Conservation (phyloP, 2,797 vertebrate species). For the Paratrypauchen microcephalus region DNA sequence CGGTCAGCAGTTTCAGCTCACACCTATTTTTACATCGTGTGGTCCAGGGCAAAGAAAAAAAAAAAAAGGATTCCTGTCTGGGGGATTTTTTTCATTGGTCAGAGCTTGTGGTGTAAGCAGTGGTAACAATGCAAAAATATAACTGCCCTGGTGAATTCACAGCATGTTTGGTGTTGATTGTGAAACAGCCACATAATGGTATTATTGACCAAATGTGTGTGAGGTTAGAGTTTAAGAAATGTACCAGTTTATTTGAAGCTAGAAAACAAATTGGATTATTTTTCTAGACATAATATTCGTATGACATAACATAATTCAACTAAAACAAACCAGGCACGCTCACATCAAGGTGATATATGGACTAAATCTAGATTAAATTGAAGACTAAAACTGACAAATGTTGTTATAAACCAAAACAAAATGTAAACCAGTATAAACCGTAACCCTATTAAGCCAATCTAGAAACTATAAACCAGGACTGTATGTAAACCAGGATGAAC, state of each 20-base stretch:
- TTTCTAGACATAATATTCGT: neutral
- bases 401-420: neutral
- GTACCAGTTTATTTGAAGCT: neutral
- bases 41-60: neutral
- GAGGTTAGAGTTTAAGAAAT: neutral
- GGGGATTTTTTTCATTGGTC: conserved; percentile 9
- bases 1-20: conserved; percentile 11
- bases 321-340: neutral
- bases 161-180: conserved; percentile 1
- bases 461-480: neutral
- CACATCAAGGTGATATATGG: neutral
- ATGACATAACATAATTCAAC: neutral
- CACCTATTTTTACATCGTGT: conserved; percentile 13
- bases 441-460: no score
- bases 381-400: neutral
- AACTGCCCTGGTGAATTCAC: neutral
- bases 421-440: neutral
- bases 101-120: neutral
- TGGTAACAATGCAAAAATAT: conserved; percentile 5
- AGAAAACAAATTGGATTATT: neutral
- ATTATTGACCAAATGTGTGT: neutral
- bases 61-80: conserved; percentile 1
- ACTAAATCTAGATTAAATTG: neutral
- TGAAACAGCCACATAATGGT: neutral
- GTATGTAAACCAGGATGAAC: neutral